Conservation (phyloP, 2,797 vertebrate genomes). For the Myiotriccus ornatus region DNA sequence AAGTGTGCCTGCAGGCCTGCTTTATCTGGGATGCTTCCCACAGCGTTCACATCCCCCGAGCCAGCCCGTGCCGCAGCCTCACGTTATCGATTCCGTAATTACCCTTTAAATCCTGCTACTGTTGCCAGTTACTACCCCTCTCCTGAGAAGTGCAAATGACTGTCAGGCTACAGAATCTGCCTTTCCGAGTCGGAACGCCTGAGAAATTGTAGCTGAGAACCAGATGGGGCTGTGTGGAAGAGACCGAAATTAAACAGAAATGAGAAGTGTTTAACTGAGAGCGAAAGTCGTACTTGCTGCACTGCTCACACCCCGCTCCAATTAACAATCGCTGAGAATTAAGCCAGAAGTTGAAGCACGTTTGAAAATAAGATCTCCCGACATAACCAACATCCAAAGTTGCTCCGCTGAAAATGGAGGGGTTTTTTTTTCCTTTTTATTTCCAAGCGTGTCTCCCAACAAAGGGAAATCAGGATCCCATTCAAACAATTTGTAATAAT, state of each 20-base stretch:
- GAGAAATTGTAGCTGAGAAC: slow-evolving; percentile 53
- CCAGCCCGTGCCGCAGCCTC: slow-evolving; percentile 43
- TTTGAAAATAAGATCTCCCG: slow-evolving; percentile 29
- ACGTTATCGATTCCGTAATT: slow-evolving; percentile 42
- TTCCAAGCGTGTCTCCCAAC: slow-evolving; percentile 44
- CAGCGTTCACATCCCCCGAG: background rate
- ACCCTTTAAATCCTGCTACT: slow-evolving; percentile 33
- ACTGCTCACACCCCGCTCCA: background rate
- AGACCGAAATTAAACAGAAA: slow-evolving; percentile 45
- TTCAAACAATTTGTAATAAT: slow-evolving; percentile 59
- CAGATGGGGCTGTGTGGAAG: slow-evolving; percentile 46
- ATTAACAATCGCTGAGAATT: slow-evolving; percentile 53
- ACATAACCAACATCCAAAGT: slow-evolving; percentile 13
- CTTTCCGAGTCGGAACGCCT: slow-evolving; percentile 18
- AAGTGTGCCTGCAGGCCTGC: background rate
- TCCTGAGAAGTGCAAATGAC: slow-evolving; percentile 45
- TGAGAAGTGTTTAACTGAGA: slow-evolving; percentile 43
- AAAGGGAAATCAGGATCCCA: slow-evolving; percentile 59
- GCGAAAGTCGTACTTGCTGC: slow-evolving; percentile 34
- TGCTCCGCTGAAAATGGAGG: slow-evolving; percentile 11
- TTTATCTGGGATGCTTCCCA: slow-evolving; percentile 24
- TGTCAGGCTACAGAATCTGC: slow-evolving; percentile 29
- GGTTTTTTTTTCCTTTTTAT: background rate
- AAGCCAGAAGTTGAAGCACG: slow-evolving; percentile 48
- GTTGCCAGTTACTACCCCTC: slow-evolving; percentile 29